These are phyloP conservation scores for Leptopilina syphax DNA, from an alignment of 2,888 invertebrate genomes.

Conservation along the genomic window DNA sequence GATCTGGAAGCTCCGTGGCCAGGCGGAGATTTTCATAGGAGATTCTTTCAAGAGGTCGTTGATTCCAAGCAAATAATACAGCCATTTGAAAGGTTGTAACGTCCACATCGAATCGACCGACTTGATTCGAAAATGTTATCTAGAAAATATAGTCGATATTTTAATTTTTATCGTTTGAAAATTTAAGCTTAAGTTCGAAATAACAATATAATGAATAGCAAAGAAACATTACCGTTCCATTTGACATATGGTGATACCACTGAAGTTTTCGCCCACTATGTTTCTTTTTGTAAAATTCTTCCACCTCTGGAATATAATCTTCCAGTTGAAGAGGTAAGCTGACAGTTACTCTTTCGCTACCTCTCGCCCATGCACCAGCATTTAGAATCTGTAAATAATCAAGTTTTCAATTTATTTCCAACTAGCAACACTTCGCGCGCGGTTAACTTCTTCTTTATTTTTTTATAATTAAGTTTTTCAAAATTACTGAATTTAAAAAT, in stretches of 20 bases:
- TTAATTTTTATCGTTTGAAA: too few relatives aligned
- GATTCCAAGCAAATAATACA: conserved; percentile 99
- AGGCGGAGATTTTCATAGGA: conserved; percentile 97
- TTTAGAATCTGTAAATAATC: conserved; percentile 85
- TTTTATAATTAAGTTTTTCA: too few relatives aligned
- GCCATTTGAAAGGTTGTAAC: conserved; percentile 99
- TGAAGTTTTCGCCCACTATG: conserved; percentile 98
- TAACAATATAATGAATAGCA: background rate
- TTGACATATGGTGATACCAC: conserved; percentile 99
- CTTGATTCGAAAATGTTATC: conserved; percentile 95
- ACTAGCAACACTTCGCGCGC: too few relatives aligned
- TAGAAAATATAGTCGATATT: conserved; percentile 61
- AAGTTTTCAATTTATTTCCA: too few relatives aligned
- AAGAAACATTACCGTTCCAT: conserved; percentile 86
- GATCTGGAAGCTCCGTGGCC: conserved; percentile 97
- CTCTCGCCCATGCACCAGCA: conserved; percentile 98
- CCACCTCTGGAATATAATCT: conserved; percentile 99
- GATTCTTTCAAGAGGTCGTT: conserved; percentile 93
- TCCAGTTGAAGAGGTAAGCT: conserved; percentile 98
- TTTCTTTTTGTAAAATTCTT: conserved; percentile 98
- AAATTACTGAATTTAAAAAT: too few relatives aligned
- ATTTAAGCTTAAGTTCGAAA: background rate
- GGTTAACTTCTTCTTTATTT: too few relatives aligned
- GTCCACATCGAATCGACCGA: conserved; percentile 97
- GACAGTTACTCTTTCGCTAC: conserved; percentile 95